Conservation (phyloP, 2,113 vertebrate genomes). For the Tragelaphus scriptus region DNA sequence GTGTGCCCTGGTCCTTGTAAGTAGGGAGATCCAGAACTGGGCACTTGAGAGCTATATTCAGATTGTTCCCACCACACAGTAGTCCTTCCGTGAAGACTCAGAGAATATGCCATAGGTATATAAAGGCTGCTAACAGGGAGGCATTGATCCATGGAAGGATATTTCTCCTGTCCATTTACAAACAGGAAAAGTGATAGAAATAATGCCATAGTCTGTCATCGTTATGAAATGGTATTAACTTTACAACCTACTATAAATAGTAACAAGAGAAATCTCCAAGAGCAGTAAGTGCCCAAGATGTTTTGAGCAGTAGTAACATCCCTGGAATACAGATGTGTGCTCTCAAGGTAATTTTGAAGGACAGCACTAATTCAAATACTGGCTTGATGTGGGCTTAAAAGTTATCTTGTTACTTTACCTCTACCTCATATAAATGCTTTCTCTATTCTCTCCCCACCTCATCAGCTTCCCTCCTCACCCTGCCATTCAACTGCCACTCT, state of each 20-base stretch:
- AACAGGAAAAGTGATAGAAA: neutral
- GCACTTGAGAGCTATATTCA: neutral
- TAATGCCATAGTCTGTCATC: neutral
- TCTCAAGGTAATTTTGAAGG: slow-evolving; percentile 37
- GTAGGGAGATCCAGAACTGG: neutral
- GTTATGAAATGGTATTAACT: neutral
- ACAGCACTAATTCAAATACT: neutral
- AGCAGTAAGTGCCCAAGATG: neutral
- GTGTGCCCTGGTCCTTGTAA: neutral
- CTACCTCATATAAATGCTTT: neutral
- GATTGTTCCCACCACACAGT: neutral
- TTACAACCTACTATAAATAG: neutral
- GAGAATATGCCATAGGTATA: neutral
- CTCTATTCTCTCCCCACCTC: neutral
- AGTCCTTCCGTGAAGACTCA: neutral
- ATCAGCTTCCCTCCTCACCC: neutral
- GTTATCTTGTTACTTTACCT: neutral
- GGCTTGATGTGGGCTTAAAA: neutral
- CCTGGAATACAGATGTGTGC: neutral
- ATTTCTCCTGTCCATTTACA: slow-evolving; percentile 16
- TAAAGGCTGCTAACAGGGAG: neutral
- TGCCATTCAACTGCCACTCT: neutral
- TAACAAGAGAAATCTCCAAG: neutral
- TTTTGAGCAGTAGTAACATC: neutral
- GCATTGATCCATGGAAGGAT: neutral